Evolutionary conservation across 2,888 invertebrate species (phyloP).

Genomic region (Acanthacorydalis orientalis): DNA sequence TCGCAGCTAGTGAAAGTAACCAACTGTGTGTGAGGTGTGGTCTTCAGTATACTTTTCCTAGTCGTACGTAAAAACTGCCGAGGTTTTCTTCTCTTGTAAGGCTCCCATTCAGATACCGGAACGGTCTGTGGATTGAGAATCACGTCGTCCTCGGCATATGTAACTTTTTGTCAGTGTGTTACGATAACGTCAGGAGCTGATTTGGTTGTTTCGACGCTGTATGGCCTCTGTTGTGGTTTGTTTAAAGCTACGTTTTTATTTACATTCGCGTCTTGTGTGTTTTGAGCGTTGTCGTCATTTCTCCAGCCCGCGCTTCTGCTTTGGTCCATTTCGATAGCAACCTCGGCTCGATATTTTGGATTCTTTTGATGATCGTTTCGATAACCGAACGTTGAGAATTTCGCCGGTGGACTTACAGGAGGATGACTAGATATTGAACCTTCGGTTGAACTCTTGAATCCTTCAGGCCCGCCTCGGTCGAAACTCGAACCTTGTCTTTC

Average conservation of each 20-base stretch:
- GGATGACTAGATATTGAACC: conserved; percentile 17
- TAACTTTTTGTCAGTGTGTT: conserved; percentile 49
- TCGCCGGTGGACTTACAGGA: conserved; percentile 19
- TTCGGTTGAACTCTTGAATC: conserved; percentile 12
- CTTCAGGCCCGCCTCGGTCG: conserved; percentile 19
- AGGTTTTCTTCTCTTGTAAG: conserved; percentile 37
- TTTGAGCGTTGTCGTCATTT: neutral
- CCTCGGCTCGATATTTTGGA: conserved; percentile 36
- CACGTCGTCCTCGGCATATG: conserved; percentile 7
- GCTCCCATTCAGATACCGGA: conserved; percentile 50
- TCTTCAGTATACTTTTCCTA: conserved; percentile 27
- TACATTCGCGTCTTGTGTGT: neutral
- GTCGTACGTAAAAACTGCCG: conserved; percentile 21
- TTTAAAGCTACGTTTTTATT: neutral
- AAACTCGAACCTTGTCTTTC: conserved; percentile 16
- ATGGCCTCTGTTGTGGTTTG: conserved; percentile 34
- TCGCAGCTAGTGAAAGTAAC: conserved; percentile 24
- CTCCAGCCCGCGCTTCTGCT: neutral
- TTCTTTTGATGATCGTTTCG: conserved; percentile 21
- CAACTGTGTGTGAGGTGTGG: conserved; percentile 27
- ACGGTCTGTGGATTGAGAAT: neutral
- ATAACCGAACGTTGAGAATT: conserved; percentile 39
- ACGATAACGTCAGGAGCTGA: conserved; percentile 85
- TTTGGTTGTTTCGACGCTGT: conserved; percentile 70
- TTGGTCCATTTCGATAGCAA: conserved; percentile 38